These are phyloP conservation scores for Agriopis aurantiaria DNA, from an alignment of 2,888 invertebrate species.

Conservation along the genomic window DNA sequence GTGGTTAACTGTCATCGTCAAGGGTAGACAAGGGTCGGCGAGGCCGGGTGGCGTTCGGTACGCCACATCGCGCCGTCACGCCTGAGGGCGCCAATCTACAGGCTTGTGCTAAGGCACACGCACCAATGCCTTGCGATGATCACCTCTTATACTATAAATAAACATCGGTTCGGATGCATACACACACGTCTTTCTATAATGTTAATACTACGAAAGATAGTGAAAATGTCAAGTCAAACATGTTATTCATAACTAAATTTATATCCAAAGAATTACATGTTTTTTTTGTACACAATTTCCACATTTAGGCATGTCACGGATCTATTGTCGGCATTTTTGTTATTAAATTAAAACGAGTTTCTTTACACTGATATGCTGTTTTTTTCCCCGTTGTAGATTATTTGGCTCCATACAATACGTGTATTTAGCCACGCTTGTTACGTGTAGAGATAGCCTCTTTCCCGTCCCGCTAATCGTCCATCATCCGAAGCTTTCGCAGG, in stretches of 20 bases:
- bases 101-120: constrained; percentile 67
- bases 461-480: constrained; percentile 36
- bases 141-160: constrained; percentile 71
- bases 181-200: constrained; percentile 24
- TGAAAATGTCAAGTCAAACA: background rate
- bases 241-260: no score
- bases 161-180: constrained; percentile 44
- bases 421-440: constrained; percentile 8
- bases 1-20: constrained; percentile 39
- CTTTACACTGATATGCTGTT: no score
- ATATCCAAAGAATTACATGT: no score
- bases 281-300: no score
- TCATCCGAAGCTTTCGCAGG: constrained; percentile 32
- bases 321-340: no score
- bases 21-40: constrained; percentile 39
- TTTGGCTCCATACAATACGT: no score
- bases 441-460: background rate
- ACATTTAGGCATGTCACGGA: background rate
- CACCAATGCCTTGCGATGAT: constrained; percentile 68
- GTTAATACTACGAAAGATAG: background rate
- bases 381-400: no score
- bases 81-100: constrained; percentile 58
- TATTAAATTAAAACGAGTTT: no score
- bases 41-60: constrained; percentile 38
- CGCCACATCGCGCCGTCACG: constrained; percentile 63